phyloP scores from a whole-genome alignment of 2,888 invertebrate genomes.

The Cosmopolites sordidus region DNA sequence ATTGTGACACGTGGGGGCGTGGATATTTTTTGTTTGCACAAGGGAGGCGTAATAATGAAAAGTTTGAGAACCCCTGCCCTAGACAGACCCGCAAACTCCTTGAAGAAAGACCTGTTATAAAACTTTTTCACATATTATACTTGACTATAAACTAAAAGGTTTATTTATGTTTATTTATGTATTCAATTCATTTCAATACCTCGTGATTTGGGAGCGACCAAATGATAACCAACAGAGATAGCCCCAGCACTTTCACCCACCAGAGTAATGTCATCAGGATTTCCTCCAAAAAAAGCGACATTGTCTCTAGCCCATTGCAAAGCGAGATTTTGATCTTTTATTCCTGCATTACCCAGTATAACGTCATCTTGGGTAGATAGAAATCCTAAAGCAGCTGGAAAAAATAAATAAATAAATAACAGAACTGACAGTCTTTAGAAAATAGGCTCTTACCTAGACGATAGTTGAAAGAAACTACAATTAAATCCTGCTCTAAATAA shows the following conservation, averaged over 20 bases:
- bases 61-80: too few species aligned
- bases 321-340: conserved; percentile 29
- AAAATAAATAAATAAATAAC: too few species aligned
- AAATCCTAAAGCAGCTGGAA: conserved; percentile 36
- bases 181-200: too few species aligned
- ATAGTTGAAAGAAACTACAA: conserved; percentile 36
- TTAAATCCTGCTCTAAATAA: conserved; percentile 40
- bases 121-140: too few species aligned
- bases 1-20: too few species aligned
- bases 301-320: conserved; percentile 28
- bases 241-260: conserved; percentile 31
- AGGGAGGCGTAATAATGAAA: too few species aligned
- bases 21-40: too few species aligned
- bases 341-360: conserved; percentile 27
- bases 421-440: too few species aligned
- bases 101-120: too few species aligned
- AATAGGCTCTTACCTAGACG: conserved; percentile 31
- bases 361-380: conserved; percentile 28
- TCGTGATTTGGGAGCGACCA: conserved; percentile 24
- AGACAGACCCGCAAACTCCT: too few species aligned
- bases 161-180: too few species aligned
- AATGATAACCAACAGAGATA: conserved; percentile 27
- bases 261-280: conserved; percentile 26
- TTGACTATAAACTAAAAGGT: too few species aligned
- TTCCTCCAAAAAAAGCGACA: conserved; percentile 28